Percentiles rank a stretch among this genome's conserved stretches.
Evolutionary conservation across 92 coral and sea anemone genomes (phyloP).

Genomic region (Scolanthus callimorphus): DNA sequence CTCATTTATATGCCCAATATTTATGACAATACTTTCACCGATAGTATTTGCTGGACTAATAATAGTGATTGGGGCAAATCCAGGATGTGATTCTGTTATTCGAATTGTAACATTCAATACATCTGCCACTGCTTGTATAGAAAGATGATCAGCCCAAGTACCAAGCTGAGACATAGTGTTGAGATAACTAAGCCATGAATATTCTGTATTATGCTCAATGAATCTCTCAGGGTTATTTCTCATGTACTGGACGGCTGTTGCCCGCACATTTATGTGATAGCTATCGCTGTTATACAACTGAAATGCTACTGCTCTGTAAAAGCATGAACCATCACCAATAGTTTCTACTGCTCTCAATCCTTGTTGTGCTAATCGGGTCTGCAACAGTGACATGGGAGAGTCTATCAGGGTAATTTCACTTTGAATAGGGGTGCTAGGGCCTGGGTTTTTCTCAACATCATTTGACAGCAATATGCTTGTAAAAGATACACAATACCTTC

Average conservation of each 20-base stretch:
- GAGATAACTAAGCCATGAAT: slow-evolving; percentile 37
- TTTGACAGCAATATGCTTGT: not conserved
- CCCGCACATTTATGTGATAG: slow-evolving; percentile 27
- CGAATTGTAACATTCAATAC: slow-evolving; percentile 32
- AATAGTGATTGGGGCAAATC: slow-evolving; percentile 32
- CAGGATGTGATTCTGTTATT: slow-evolving; percentile 37
- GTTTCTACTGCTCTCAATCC: slow-evolving; percentile 15
- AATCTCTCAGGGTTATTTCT: slow-evolving; percentile 28
- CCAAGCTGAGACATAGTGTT: slow-evolving; percentile 45
- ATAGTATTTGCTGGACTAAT: slow-evolving; percentile 14
- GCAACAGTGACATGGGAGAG: slow-evolving; percentile 16
- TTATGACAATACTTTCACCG: slow-evolving; percentile 24
- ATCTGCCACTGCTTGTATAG: slow-evolving; percentile 65
- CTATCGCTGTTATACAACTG: slow-evolving; percentile 25
- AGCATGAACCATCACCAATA: slow-evolving; percentile 39
- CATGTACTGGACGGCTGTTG: slow-evolving; percentile 35
- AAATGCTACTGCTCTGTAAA: slow-evolving; percentile 35
- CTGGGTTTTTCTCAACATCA: slow-evolving; percentile 21
- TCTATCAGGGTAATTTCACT: not conserved
- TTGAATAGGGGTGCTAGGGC: not conserved
- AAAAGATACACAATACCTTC: not conserved
- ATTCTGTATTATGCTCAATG: slow-evolving; percentile 38
- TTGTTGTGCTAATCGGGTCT: slow-evolving; percentile 24
- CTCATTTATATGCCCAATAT: slow-evolving; percentile 44
- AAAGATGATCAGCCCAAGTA: slow-evolving; percentile 58